Evolutionary conservation across 2,888 invertebrate genomes (phyloP).

Genomic region (Tiliacea aurago): DNA sequence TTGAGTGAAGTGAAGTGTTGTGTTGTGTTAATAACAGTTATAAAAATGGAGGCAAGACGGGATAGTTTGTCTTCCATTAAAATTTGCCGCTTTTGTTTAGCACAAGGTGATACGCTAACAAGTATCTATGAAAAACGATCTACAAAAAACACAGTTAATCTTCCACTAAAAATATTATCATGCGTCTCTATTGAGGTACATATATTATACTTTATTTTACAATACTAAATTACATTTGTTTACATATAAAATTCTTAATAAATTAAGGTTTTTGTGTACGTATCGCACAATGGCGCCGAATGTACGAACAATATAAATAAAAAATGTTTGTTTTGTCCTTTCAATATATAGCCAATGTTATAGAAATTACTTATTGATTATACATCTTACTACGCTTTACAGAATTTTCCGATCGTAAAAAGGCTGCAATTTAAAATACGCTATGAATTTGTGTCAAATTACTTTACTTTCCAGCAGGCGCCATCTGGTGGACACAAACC

Average conservation of each 20-base stretch:
- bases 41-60: slow-evolving; percentile 91
- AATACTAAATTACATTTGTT: slow-evolving; percentile 11
- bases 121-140: slow-evolving; percentile 92
- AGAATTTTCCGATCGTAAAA: background rate
- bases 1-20: slow-evolving; percentile 64
- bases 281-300: slow-evolving; percentile 64
- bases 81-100: slow-evolving; percentile 94
- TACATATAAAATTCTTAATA: slow-evolving; percentile 13
- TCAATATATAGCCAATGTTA: background rate
- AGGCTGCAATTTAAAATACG: background rate
- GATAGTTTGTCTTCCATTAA: slow-evolving; percentile 91
- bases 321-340: slow-evolving; percentile 31
- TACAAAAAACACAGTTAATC: slow-evolving; percentile 91
- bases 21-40: slow-evolving; percentile 44
- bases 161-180: slow-evolving; percentile 94
- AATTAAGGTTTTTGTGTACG: slow-evolving; percentile 32
- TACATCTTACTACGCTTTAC: background rate
- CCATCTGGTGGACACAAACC: slow-evolving; percentile 63
- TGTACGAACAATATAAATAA: slow-evolving; percentile 15
- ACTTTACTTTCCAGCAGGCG: slow-evolving; percentile 53
- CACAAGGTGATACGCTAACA: slow-evolving; percentile 91
- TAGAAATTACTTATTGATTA: background rate
- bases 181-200: slow-evolving; percentile 94
- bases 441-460: slow-evolving; percentile 33
- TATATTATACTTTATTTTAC: slow-evolving; percentile 37